phyloP scores from a whole-genome alignment of 64 coral and sea anemone genomes.

The Anthopleura sola region DNA sequence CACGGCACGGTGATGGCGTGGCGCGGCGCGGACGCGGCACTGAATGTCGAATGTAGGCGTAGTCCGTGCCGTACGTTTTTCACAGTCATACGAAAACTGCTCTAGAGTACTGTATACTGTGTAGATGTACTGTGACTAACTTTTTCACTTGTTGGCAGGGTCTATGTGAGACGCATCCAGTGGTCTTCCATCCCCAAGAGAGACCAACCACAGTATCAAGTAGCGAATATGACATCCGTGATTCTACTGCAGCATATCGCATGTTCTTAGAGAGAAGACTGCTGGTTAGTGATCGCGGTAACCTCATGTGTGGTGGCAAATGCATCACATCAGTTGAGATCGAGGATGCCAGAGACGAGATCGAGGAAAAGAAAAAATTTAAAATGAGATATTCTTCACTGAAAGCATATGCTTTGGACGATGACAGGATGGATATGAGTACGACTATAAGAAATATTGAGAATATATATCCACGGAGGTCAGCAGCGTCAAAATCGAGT shows the following conservation, averaged over 20 bases:
- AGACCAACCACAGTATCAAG: neutral
- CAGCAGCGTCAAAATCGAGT: neutral
- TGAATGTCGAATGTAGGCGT: no score
- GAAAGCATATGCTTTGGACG: neutral
- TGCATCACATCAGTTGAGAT: constrained; percentile 46
- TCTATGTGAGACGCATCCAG: constrained; percentile 51
- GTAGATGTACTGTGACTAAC: neutral
- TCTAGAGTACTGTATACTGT: no score
- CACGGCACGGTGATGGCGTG: no score
- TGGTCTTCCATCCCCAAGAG: constrained; percentile 30
- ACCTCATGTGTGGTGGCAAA: constrained; percentile 23
- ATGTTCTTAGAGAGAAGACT: constrained; percentile 33
- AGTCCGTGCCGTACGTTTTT: no score
- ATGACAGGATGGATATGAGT: constrained; percentile 17
- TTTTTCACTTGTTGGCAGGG: neutral
- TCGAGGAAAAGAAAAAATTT: neutral
- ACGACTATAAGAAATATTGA: neutral
- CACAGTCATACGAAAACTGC: no score
- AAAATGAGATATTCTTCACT: neutral
- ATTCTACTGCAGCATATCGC: constrained; percentile 16
- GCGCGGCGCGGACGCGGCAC: no score
- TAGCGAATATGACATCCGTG: neutral
- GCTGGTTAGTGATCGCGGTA: constrained; percentile 42
- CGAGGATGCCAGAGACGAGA: constrained; percentile 26
- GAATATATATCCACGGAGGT: neutral